phyloP scores from a whole-genome alignment of 1,140 invertebrate genomes.

The Drosophila bocki region DNA sequence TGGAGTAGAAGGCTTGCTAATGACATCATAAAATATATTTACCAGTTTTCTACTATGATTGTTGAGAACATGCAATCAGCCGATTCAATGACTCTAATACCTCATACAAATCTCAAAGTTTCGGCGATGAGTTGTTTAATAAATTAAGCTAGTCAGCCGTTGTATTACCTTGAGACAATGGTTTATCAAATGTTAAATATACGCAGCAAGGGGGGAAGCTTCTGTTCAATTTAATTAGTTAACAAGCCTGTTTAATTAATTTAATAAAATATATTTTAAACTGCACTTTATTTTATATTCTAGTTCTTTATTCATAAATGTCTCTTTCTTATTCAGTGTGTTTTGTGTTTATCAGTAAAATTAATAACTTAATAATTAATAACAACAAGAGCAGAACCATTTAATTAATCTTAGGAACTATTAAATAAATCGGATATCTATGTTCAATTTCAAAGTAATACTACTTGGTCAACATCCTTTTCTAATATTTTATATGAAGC shows the following conservation, averaged over 20 bases:
- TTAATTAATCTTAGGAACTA: not conserved
- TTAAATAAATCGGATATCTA: not conserved
- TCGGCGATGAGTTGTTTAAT: slow-evolving; percentile 5
- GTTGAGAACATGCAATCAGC: not conserved
- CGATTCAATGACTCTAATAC: slow-evolving; percentile 4
- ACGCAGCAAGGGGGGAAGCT: not conserved
- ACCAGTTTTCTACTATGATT: slow-evolving; percentile 3
- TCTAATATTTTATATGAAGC: not conserved
- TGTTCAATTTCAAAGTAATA: not conserved
- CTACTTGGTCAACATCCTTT: not conserved
- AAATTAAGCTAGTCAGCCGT: not conserved
- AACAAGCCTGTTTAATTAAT: not conserved
- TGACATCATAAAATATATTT: slow-evolving; percentile 14
- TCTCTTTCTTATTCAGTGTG: no score
- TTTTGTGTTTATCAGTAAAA: no score
- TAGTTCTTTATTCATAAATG: no score
- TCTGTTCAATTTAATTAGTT: no score
- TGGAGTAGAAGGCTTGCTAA: slow-evolving; percentile 14
- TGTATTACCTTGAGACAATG: not conserved
- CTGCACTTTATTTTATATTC: not conserved
- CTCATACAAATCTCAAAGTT: not conserved
- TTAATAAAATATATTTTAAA: not conserved
- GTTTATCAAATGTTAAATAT: not conserved
- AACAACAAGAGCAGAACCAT: no score
- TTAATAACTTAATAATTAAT: no score